Evolutionary conservation across 2,888 invertebrate species (phyloP).

Genomic region (Chironomus tentans): DNA sequence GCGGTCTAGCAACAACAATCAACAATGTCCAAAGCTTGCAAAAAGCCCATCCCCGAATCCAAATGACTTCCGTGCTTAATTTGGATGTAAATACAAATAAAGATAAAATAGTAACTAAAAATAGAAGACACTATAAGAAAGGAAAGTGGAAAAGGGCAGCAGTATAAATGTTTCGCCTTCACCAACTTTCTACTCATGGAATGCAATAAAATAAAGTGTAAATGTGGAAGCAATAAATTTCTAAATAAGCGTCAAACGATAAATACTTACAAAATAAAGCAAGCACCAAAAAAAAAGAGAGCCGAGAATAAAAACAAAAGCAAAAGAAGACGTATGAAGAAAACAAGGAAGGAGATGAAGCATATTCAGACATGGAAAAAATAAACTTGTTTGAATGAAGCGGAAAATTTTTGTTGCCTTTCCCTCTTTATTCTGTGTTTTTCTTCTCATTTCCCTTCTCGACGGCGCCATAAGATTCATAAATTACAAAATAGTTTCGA

Average conservation of each 20-base stretch:
- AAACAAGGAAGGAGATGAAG: background rate
- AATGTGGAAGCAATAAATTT: background rate
- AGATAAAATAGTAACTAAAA: too few species aligned
- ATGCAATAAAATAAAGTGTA: background rate
- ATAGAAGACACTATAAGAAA: too few species aligned
- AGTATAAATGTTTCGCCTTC: too few species aligned
- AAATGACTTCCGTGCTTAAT: too few species aligned
- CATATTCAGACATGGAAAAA: background rate
- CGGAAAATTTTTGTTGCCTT: background rate
- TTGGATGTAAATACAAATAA: too few species aligned
- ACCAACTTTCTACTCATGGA: too few species aligned
- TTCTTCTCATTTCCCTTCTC: background rate
- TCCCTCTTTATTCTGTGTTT: background rate
- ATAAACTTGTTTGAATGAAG: background rate
- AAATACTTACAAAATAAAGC: background rate
- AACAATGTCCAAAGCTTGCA: too few species aligned
- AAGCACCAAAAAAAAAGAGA: background rate
- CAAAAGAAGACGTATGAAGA: background rate
- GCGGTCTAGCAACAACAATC: too few species aligned
- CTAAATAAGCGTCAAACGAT: background rate
- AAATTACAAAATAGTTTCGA: background rate
- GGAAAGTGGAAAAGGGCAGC: too few species aligned
- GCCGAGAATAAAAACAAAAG: background rate
- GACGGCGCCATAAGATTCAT: background rate
- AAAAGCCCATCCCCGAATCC: too few species aligned